phyloP scores from a whole-genome alignment of 2,888 invertebrate genomes.

The Pteria penguin region DNA sequence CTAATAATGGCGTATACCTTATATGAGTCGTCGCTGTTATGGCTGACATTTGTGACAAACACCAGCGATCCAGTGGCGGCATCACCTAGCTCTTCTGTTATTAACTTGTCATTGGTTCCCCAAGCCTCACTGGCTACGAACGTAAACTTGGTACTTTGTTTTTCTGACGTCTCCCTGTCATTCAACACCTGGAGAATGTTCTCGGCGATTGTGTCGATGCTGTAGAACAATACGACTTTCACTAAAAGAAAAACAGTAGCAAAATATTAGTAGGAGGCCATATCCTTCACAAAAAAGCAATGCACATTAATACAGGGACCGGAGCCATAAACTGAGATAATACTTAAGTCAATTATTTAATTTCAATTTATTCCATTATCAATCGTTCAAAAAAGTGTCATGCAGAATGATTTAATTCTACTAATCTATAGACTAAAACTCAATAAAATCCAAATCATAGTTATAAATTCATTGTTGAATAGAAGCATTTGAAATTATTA shows the following conservation, averaged over 20 bases:
- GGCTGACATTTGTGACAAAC: constrained; percentile 52
- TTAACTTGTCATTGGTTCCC: constrained; percentile 57
- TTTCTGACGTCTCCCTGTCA: background rate
- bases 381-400: no score
- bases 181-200: constrained; percentile 54
- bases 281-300: background rate
- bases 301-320: no score
- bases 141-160: constrained; percentile 35
- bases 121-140: constrained; percentile 72
- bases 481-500: no score
- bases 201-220: constrained; percentile 56
- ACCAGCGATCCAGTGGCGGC: constrained; percentile 62
- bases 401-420: no score
- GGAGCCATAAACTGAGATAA: no score
- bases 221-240: constrained; percentile 63
- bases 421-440: no score
- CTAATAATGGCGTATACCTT: no score
- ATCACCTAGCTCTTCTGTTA: constrained; percentile 43
- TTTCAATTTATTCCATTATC: no score
- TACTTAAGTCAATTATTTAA: no score
- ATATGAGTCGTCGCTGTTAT: constrained; percentile 19
- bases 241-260: constrained; percentile 9
- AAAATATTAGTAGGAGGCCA: no score
- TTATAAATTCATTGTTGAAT: no score
- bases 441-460: no score